phyloP scores from a whole-genome alignment of 2,888 invertebrate genomes.

The Volucella inanis region DNA sequence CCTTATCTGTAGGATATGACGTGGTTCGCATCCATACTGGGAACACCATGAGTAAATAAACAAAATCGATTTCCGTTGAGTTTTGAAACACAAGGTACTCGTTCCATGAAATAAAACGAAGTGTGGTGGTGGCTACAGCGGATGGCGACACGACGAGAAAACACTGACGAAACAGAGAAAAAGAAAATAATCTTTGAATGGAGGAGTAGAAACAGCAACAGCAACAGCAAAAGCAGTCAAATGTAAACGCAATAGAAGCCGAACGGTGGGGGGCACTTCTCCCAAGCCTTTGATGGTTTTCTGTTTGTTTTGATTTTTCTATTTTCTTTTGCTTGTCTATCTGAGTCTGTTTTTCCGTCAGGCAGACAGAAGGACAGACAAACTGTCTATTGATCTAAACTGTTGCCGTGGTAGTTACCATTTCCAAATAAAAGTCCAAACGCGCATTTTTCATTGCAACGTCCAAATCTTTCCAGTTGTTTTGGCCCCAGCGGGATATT shows the following conservation, averaged over 20 bases:
- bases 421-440: slow-evolving; percentile 23
- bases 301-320: slow-evolving; percentile 44
- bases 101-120: neutral
- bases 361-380: slow-evolving; percentile 52
- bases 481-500: slow-evolving; percentile 49
- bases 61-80: slow-evolving; percentile 73
- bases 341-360: slow-evolving; percentile 44
- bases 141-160: slow-evolving; percentile 14
- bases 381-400: slow-evolving; percentile 69
- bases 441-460: slow-evolving; percentile 16
- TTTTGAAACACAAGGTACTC: slow-evolving; percentile 27
- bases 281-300: slow-evolving; percentile 63
- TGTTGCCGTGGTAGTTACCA: slow-evolving; percentile 55
- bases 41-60: slow-evolving; percentile 63
- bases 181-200: slow-evolving; percentile 57
- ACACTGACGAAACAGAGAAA: slow-evolving; percentile 40
- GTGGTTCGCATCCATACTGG: slow-evolving; percentile 11
- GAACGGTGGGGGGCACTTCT: slow-evolving; percentile 27
- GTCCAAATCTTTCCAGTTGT: neutral
- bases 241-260: slow-evolving; percentile 46
- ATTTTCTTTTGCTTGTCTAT: slow-evolving; percentile 25
- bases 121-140: slow-evolving; percentile 1
- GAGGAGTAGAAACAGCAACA: slow-evolving; percentile 7
- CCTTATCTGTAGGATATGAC: neutral
- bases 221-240: slow-evolving; percentile 4